phyloP scores from a whole-genome alignment of 2,113 vertebrate species.

The Rhea americana region DNA sequence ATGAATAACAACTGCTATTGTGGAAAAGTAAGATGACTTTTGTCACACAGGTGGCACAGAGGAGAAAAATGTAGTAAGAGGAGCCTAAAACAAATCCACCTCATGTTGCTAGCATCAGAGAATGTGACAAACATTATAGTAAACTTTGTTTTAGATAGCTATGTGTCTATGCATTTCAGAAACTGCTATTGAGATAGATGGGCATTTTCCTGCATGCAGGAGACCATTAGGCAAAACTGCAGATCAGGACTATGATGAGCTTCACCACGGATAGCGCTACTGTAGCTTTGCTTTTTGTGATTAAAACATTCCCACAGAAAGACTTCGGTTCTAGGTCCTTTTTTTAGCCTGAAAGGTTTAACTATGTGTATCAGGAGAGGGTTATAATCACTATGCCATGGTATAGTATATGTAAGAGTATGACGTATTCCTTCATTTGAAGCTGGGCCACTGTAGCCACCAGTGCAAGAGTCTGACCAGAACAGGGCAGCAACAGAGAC shows the following conservation, averaged over 20 bases:
- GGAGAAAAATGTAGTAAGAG: neutral
- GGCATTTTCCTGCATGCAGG: fast-evolving
- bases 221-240: neutral
- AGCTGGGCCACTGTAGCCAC: neutral
- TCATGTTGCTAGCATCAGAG: neutral
- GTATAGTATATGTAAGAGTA: neutral
- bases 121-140: neutral
- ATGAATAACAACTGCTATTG: neutral
- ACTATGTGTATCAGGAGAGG: neutral
- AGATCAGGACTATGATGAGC: neutral
- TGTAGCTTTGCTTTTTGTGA: neutral
- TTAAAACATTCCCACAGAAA: neutral
- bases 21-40: neutral
- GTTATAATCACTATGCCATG: neutral
- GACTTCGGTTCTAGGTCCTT: neutral
- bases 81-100: neutral
- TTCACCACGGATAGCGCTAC: neutral
- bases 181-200: neutral
- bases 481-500: neutral
- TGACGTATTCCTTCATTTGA: too few relatives aligned
- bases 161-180: neutral
- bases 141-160: neutral
- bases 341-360: neutral
- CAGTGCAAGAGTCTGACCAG: neutral
- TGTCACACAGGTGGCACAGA: neutral